Conservation (phyloP, 1,140 invertebrate genomes). For the Ptiloglossa arizonensis region DNA sequence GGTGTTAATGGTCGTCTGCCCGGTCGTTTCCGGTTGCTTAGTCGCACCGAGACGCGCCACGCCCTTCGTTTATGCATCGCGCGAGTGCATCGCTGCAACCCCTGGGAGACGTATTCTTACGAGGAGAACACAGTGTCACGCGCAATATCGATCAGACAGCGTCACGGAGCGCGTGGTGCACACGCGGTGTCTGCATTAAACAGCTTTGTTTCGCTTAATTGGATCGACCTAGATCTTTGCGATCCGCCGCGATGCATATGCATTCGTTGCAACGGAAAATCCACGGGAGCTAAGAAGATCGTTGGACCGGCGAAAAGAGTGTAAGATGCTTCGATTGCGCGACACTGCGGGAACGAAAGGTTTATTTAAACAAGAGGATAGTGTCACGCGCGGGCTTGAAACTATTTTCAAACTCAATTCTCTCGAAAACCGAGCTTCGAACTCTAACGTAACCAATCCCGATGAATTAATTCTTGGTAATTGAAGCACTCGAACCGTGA, state of each 20-base stretch:
- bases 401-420: no score
- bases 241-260: constrained; percentile 56
- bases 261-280: constrained; percentile 7
- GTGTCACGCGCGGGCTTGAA: no score
- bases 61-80: constrained; percentile 19
- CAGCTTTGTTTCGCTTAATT: constrained; percentile 67
- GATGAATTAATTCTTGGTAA: no score
- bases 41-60: constrained; percentile 6
- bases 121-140: constrained; percentile 42
- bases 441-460: no score
- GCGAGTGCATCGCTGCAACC: not conserved
- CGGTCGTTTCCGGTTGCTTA: no score
- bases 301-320: no score
- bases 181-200: constrained; percentile 55
- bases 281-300: not conserved
- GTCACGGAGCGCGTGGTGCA: constrained; percentile 22
- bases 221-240: constrained; percentile 59
- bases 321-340: no score
- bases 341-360: no score
- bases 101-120: constrained; percentile 41
- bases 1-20: no score
- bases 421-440: no score
- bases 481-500: no score
- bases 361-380: no score
- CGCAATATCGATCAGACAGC: constrained; percentile 56